Evolutionary conservation across 2,888 invertebrate genomes (phyloP).

Genomic region (Hirtodrosophila cameraria): DNA sequence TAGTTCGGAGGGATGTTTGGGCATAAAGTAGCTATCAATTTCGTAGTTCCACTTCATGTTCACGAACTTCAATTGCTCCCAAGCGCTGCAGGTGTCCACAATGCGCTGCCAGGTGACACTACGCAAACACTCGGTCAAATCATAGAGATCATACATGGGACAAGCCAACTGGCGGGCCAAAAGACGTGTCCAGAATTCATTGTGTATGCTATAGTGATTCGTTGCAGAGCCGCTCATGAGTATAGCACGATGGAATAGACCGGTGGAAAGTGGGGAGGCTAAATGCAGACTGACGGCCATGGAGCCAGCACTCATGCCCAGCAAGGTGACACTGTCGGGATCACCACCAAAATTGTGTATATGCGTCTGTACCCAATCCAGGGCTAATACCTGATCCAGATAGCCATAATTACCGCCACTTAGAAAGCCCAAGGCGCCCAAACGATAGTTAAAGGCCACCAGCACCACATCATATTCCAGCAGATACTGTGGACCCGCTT

Average conservation of each 20-base stretch:
- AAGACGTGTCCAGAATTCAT: conserved; percentile 85
- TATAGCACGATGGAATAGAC: conserved; percentile 88
- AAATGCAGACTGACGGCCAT: conserved; percentile 85
- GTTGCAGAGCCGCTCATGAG: conserved; percentile 88
- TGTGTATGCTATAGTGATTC: conserved; percentile 85
- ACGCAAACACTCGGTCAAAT: conserved; percentile 86
- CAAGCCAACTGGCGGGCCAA: conserved; percentile 87
- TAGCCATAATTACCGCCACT: conserved; percentile 88
- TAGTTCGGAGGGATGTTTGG: conserved; percentile 85
- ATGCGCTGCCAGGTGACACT: conserved; percentile 67
- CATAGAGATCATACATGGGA: conserved; percentile 85
- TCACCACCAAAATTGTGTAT: conserved; percentile 88
- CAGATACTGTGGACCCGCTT: conserved; percentile 77
- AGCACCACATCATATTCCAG: conserved; percentile 79
- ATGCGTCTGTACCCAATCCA: conserved; percentile 88
- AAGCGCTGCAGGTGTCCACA: conserved; percentile 55
- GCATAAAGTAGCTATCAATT: conserved; percentile 87
- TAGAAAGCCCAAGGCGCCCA: conserved; percentile 85
- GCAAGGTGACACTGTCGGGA: conserved; percentile 86
- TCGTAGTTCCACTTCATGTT: conserved; percentile 84
- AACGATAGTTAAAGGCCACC: conserved; percentile 81
- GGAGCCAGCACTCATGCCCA: conserved; percentile 86
- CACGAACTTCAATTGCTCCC: conserved; percentile 68
- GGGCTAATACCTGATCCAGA: conserved; percentile 88
- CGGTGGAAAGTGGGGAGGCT: conserved; percentile 87